These are phyloP conservation scores for Ceratosolen fusciceps DNA, from an alignment of 1,140 invertebrate genomes.

Conservation along the genomic window DNA sequence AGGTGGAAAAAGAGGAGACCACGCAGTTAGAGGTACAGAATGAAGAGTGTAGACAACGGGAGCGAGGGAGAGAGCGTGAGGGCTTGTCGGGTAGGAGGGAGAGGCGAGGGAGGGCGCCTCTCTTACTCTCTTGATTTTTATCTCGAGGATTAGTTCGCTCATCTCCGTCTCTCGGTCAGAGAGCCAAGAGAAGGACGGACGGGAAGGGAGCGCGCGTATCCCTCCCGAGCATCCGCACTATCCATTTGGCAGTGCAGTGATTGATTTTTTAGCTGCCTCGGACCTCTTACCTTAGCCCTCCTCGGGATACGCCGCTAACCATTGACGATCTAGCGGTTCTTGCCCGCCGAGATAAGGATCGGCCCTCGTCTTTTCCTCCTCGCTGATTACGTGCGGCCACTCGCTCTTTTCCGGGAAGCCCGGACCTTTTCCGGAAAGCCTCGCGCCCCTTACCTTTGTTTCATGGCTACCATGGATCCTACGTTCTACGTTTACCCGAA, in stretches of 20 bases:
- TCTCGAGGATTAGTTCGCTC: constrained; percentile 44
- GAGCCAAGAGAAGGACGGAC: background rate
- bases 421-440: constrained; percentile 24
- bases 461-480: background rate
- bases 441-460: background rate
- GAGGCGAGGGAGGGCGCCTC: background rate
- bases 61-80: background rate
- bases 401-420: constrained; percentile 25
- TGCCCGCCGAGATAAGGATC: constrained; percentile 21
- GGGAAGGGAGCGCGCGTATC: background rate
- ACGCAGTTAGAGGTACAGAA: background rate
- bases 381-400: background rate
- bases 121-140: constrained; percentile 24
- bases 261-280: constrained; percentile 30
- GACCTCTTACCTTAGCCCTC: too few relatives aligned
- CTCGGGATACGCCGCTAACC: background rate
- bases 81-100: too few relatives aligned
- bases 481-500: too few relatives aligned
- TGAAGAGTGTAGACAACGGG: constrained; percentile 5
- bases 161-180: background rate
- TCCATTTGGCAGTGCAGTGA: constrained; percentile 11
- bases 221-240: background rate
- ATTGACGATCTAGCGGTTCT: background rate
- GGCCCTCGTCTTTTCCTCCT: background rate
- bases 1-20: constrained; percentile 5